Base-by-base conservation (phyloP, 2,797 vertebrate species). In the Dendrocincla tyrannina region DNA sequence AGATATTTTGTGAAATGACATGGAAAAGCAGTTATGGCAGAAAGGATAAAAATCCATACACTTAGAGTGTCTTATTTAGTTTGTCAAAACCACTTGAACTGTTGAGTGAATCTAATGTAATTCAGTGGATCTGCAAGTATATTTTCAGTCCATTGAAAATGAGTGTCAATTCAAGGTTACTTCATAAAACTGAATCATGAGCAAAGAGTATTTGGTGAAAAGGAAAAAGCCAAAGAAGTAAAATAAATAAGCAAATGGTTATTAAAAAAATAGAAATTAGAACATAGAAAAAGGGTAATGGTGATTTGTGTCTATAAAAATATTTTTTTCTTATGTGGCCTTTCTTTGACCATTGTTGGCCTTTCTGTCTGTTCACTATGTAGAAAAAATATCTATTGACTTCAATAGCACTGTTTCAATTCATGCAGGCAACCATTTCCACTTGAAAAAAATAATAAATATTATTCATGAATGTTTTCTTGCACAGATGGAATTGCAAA, bases 21-120 rank as follows among this genome's bases (percentile, higher is more conserved):
- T 85, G 47, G 46, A 76, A 92, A 95, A 91, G 68, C 33, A 77
- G n/a, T 74, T 89, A 44, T 28, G 32, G 88, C 64, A 96, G 84
- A 94, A 92, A 82, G 42, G 17, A 94, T 85, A 82, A 96, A 95
- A 96, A 78, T 93, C 72, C 75, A 76, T 12, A 17, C 33, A 82
- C 10, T 95, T 93, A 95, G 24, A 55, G 35, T 89, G 83, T 75
- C 46, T 96, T 96, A 91, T 93, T 96, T 96, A 94, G 84, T 96
- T 95, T 96, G 88, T 97, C 90, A 96, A 91, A 97, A 96, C 32
- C 88, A 88, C 47, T 90, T 83, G 75, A 92, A 73, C 30, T 87
- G 22, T 91, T 93, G 91, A 96, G 72, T 94, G 55, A 83, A 90
- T 88, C 56, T 93, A 97, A 95, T 96, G 79, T 95, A 96, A 74